Conservation (phyloP, 2,113 vertebrate genomes). For the Choloepus hoffmanni region DNA sequence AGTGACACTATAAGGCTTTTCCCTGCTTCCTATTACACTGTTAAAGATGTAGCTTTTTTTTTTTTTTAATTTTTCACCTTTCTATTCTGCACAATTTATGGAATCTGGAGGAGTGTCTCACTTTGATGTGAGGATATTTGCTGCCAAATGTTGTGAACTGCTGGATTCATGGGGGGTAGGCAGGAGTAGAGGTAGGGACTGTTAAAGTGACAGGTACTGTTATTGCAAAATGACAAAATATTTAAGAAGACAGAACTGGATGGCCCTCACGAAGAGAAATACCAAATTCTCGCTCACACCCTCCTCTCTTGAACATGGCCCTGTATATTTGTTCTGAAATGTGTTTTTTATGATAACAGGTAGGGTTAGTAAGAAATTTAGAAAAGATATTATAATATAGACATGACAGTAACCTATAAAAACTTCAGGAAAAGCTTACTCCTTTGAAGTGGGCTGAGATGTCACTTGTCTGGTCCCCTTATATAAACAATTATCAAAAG, state of each 20-base stretch:
- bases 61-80: background rate
- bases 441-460: background rate
- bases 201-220: background rate
- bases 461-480: background rate
- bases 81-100: background rate
- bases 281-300: too few species aligned
- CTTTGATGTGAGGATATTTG: background rate
- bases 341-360: background rate
- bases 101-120: background rate
- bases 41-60: background rate
- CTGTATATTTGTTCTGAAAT: background rate
- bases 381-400: background rate
- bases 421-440: background rate
- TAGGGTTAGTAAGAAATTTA: fast-evolving
- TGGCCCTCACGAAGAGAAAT: too few species aligned
- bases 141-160: background rate
- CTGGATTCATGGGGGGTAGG: background rate
- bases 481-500: background rate
- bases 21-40: background rate
- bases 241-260: background rate
- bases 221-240: background rate
- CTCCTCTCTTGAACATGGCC: background rate
- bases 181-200: too few species aligned
- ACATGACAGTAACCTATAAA: background rate
- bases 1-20: background rate